Evolutionary conservation across 2,113 vertebrate genomes (phyloP), one percentile per base, ranked within the genome.

Genomic region (Heterotis niloticus): DNA sequence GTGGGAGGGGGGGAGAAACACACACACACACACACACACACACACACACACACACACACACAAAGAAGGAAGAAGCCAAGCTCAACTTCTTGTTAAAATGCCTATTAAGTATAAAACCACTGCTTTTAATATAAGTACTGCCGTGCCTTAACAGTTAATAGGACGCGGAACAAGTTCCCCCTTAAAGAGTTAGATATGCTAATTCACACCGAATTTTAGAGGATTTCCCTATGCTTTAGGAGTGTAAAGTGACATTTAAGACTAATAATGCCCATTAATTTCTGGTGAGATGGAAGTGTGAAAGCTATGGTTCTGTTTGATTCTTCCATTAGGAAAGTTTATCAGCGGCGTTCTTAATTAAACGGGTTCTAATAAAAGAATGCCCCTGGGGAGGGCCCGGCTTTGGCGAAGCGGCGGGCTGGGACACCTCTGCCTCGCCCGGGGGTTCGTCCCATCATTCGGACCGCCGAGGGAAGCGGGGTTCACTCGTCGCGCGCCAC

Each of bases 311-410:
- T 72, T 76, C 73, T 78, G 69, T 83, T 80, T 81, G 80, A 83
- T 87, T 84, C 77, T 66, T 60, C 76, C 76, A 83, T 85, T 82
- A 82, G 56, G 81, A 78, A 76, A 70, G 76, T 85, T 84, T 82
- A 84, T 86, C 84, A 86, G 76, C 64, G 26, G 64, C 57, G 67
- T 64, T 81, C 51, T 71, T 86, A 86, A 86, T 87, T 87, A 86
- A 85, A 86, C 62, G 64, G 60, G 79, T 69, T 82, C 76, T 84
- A 82, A 81, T 78, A 79, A 82, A 68, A 77, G 34, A 60, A 10
- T 56, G 65, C 52, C 70, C 75, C 80, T 1, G 29, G 76, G 64
- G 76, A 78, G 16, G 23, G 62, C 1, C 56, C 56, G 52, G 62
- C 67, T 56, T 65, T 44, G 64, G 54, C 5, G 12, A n/a, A 62